Evolutionary conservation across 2,888 invertebrate genomes (phyloP), one percentile per base, ranked within the genome.

Genomic region (Drosophila lacicola): DNA sequence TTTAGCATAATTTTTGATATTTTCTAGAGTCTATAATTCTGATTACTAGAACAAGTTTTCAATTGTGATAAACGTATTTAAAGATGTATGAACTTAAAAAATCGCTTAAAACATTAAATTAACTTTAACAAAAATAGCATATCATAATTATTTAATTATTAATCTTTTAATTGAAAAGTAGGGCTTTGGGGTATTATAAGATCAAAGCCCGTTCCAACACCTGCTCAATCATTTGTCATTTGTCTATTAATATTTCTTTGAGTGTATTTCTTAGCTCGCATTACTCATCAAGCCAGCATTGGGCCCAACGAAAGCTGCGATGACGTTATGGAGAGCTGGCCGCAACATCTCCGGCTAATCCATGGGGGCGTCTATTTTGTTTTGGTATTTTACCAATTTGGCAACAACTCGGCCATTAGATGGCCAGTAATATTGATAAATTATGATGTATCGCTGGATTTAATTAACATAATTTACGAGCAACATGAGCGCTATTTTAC

Each of bases 401-500:
- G 66, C 47, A 60, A 62, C 36, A 54, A 42, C 29, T 67, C 51
- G 64, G 62, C 53, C 61, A 73, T 72, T 68, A 62, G 72, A 79
- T 86, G 69, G 71, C 6, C 80, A 64, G 37, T 80, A 88, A 88
- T 80, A 83, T 71, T 83, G 83, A 83, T 88, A 83, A 88, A 86
- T 88, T 88, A 83, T 83, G 87, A 88, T 88, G 65, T 82, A 77
- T 71, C 56, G 65, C 61, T 54, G 66, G 61, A 11, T 39, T 62
- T 70, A 76, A 85, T 85, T 73, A 72, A 51, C 75, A 70, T 73
- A 50, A 62, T 68, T 78, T 80, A 67, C 57, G 73, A 54, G 34
- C 44, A 36, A 44, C 29, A 29, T 29, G 29, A 29, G 29, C 8
- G 8, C 29, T 8, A 29, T 29, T 29, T 88, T 93, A 97, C 97